Evolutionary conservation across 2,113 vertebrate genomes (phyloP).

Genomic region (Patagioenas fasciata): DNA sequence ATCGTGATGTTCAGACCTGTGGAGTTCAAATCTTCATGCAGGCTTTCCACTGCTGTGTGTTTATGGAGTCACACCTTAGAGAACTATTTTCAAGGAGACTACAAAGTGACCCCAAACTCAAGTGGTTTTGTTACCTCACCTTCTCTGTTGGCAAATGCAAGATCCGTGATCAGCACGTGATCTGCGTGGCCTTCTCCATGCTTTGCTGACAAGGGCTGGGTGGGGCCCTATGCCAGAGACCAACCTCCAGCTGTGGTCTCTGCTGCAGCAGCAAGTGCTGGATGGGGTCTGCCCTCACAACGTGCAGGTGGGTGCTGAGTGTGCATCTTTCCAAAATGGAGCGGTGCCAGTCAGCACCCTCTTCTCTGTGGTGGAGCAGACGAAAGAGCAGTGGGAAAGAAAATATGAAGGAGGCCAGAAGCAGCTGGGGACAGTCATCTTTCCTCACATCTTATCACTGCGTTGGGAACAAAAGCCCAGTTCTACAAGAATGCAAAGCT

Average conservation of each 20-base stretch:
- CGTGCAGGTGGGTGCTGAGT: fast-evolving
- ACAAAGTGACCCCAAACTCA: neutral
- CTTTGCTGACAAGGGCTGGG: neutral
- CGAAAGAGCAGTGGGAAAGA: neutral
- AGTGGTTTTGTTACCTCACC: neutral
- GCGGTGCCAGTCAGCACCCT: neutral
- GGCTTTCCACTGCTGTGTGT: neutral
- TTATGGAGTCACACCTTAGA: neutral
- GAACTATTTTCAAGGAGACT: neutral
- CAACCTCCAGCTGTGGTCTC: fast-evolving
- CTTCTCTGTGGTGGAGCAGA: neutral
- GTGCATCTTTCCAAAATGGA: too few species aligned
- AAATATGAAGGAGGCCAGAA: neutral
- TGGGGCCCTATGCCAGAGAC: fast-evolving
- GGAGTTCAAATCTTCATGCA: neutral
- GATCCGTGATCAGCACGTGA: neutral
- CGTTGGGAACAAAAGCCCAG: neutral
- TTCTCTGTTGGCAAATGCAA: neutral
- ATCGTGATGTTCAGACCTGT: neutral
- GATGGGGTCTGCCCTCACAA: fast-evolving
- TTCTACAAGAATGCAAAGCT: neutral
- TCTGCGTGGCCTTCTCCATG: fast-evolving
- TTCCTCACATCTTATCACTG: neutral
- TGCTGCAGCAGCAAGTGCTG: fast-evolving
- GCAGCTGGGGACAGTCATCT: neutral